Evolutionary conservation across 2,888 invertebrate species (phyloP), one percentile per base, ranked within the genome.

Genomic region (Anagyrus pseudococci): DNA sequence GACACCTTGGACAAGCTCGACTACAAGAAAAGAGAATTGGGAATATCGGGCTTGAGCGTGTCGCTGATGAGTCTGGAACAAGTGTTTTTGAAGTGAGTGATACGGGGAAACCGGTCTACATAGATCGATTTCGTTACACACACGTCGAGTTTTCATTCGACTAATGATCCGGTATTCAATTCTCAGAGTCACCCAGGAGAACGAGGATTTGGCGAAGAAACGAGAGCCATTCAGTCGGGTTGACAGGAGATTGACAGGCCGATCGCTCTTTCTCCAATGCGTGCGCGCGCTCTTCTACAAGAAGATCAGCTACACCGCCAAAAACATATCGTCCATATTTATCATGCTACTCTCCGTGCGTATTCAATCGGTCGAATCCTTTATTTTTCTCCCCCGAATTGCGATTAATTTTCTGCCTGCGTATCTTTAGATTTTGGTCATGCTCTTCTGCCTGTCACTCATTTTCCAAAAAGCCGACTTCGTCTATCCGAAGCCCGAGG

Each of bases 51-150:
- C 4, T 89, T 93, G 56, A 91, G 93, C 0, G 86, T 95, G 0
- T 90, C 93, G 0, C 87, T 92, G 25, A 93, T 94, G 0, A 94
- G 94, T 0, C 85, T 97, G 73, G 96, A 96, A 77, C 95, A 96
- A 78, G 95, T 96, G 1, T 95, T 94, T 77, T 78, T 94, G 50
- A 90, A 87, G 91, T 90, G 60, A 19, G 58, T 23, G 46, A 56
- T 1, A n/a, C n/a, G n/a, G n/a, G n/a, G n/a, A 8, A 37, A 37
- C 8, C 15, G 7, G 2, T 22, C 15, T 40, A 2, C 7, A 37
- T 22, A 13, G 6, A 33, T 37, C 1, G 10, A 10, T 13, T 13
- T 13, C 1, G n/a, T 20, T 13, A 2, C 10, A 22, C 13, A 6
- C 4, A 46, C 10, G 23, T n/a, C n/a, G n/a, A n/a, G n/a, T n/a